Conservation (phyloP, 2,797 vertebrate genomes). For the Platalea minor region DNA sequence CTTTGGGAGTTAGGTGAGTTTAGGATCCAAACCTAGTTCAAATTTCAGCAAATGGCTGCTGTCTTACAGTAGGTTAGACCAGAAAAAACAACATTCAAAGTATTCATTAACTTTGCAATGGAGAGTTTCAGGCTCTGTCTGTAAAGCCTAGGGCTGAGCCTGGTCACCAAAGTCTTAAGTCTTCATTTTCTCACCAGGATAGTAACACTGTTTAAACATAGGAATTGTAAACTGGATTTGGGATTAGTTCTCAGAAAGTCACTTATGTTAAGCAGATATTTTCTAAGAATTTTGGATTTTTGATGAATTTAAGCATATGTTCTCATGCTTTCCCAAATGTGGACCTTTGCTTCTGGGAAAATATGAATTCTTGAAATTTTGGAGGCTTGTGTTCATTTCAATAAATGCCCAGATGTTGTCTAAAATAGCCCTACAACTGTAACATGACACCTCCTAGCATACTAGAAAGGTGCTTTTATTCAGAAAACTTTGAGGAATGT, state of each 20-base stretch:
- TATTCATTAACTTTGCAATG: neutral
- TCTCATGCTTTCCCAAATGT: neutral
- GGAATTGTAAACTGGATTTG: neutral
- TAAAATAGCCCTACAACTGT: neutral
- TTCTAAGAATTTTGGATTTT: neutral
- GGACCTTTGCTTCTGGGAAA: neutral
- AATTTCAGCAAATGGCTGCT: neutral
- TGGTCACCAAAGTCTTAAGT: neutral
- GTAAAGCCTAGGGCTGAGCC: neutral
- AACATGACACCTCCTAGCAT: neutral
- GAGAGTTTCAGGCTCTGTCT: neutral
- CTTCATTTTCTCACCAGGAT: neutral
- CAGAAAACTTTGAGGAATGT: neutral
- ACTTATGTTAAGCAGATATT: neutral
- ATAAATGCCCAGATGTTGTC: neutral
- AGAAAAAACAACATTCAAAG: neutral
- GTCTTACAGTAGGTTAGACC: neutral
- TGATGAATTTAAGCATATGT: neutral
- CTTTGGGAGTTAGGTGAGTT: neutral
- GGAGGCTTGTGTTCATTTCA: neutral
- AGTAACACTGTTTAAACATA: neutral
- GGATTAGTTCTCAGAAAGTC: neutral
- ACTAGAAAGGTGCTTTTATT: neutral
- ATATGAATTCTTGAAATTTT: neutral
- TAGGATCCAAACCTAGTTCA: neutral